Conservation (phyloP, 2,888 invertebrate species). For the Conomelus anceps region DNA sequence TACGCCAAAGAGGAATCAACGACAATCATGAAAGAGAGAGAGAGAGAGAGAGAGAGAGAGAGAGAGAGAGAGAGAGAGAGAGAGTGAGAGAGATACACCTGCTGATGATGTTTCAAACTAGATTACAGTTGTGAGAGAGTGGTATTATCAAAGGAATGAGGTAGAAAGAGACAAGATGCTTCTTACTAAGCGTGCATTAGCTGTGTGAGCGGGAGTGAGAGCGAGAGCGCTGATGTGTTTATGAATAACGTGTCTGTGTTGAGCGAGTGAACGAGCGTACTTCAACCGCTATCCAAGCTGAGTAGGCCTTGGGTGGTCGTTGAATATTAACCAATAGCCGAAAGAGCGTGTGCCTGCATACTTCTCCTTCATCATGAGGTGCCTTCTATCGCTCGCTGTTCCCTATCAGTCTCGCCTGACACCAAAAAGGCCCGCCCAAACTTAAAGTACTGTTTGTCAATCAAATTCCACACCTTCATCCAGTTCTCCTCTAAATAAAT, state of each 20-base stretch:
- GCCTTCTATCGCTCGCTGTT: neutral
- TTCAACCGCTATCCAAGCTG: too few relatives aligned
- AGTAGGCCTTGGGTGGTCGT: neutral
- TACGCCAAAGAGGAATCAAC: neutral
- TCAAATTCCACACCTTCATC: neutral
- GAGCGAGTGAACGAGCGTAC: neutral
- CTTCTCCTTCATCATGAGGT: neutral
- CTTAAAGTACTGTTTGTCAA: neutral
- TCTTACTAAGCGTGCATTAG: neutral
- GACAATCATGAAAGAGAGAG: neutral
- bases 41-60: neutral
- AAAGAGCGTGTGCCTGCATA: neutral
- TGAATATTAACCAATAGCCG: neutral
- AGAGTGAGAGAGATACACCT: neutral
- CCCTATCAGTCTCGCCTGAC: neutral
- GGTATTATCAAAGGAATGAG: neutral
- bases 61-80: neutral
- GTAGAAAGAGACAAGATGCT: neutral
- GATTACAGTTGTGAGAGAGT: neutral
- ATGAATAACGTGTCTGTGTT: neutral
- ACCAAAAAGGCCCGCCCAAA: neutral
- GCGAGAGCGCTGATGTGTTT: neutral
- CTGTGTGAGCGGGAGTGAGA: neutral
- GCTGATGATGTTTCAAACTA: neutral
- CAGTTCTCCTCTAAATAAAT: neutral